Conservation (phyloP, 2,113 vertebrate genomes). For the Micronisus gabar region DNA sequence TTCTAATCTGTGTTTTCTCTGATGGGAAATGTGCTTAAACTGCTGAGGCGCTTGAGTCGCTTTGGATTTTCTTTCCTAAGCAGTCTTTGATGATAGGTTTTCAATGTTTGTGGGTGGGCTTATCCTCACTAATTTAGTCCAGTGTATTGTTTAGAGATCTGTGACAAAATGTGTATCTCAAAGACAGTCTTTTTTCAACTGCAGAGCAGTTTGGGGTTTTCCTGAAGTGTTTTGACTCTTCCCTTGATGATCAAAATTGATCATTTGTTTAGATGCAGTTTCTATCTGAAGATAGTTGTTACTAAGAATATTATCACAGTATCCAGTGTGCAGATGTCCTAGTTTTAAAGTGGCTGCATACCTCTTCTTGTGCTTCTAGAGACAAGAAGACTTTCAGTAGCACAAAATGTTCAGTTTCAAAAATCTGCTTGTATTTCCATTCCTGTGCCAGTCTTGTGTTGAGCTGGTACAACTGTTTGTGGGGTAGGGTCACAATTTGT, state of each 20-base stretch:
- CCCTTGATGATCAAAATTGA: neutral
- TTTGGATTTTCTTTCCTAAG: neutral
- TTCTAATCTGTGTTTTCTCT: neutral
- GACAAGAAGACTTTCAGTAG: neutral
- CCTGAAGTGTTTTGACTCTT: neutral
- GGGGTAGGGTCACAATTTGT: neutral
- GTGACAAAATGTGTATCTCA: neutral
- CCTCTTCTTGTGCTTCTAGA: neutral
- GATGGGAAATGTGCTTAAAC: neutral
- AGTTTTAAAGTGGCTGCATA: neutral
- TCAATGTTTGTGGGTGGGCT: neutral
- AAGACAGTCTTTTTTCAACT: neutral
- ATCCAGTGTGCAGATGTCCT: neutral
- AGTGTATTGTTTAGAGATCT: neutral
- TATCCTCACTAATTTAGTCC: neutral
- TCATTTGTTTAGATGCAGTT: neutral
- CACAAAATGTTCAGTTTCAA: neutral
- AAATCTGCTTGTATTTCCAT: neutral
- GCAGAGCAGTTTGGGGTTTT: neutral
- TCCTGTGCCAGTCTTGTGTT: neutral
- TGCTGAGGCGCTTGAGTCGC: neutral
- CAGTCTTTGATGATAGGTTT: neutral
- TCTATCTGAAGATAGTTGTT: neutral
- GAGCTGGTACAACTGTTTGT: neutral
- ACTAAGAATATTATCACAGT: neutral